A percentile compares a stretch with the other conserved stretches of the same genome.
Conservation (phyloP, 2,113 vertebrate species). For the Serranochromis macrocephalus region DNA sequence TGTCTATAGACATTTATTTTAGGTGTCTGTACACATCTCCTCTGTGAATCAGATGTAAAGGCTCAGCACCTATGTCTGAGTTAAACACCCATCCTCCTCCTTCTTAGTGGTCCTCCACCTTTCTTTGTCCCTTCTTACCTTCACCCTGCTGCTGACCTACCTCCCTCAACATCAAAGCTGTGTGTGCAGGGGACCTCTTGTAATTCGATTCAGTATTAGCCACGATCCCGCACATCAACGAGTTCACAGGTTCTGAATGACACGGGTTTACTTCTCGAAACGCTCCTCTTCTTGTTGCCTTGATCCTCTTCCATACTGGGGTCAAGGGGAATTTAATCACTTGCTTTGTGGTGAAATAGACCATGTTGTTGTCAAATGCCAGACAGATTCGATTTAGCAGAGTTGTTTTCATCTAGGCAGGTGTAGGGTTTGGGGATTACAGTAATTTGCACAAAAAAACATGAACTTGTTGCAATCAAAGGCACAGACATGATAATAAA, state of each 20-base stretch:
- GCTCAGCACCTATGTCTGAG: neutral
- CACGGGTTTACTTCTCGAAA: neutral
- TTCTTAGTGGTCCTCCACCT: neutral
- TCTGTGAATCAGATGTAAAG: neutral
- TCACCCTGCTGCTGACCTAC: neutral
- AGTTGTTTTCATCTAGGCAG: neutral
- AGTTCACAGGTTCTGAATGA: conserved; percentile 18
- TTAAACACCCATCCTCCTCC: neutral
- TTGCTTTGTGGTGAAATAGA: neutral
- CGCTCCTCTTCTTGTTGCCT: neutral
- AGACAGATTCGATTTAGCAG: conserved; percentile 14
- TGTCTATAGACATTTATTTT: neutral
- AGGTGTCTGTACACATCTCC: neutral
- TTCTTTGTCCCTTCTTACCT: conserved; percentile 13
- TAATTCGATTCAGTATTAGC: conserved; percentile 40
- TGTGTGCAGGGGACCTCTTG: neutral
- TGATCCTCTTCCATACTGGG: neutral
- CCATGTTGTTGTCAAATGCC: neutral
- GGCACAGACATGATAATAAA: neutral
- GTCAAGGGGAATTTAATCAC: conserved; percentile 14
- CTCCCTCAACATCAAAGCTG: conserved; percentile 1
- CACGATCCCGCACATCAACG: conserved; percentile 9
- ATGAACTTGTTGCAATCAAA: neutral
- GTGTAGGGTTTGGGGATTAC: neutral
- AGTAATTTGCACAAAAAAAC: neutral